phyloP scores from a whole-genome alignment of 2,888 invertebrate species.

The Dusona sp. region DNA sequence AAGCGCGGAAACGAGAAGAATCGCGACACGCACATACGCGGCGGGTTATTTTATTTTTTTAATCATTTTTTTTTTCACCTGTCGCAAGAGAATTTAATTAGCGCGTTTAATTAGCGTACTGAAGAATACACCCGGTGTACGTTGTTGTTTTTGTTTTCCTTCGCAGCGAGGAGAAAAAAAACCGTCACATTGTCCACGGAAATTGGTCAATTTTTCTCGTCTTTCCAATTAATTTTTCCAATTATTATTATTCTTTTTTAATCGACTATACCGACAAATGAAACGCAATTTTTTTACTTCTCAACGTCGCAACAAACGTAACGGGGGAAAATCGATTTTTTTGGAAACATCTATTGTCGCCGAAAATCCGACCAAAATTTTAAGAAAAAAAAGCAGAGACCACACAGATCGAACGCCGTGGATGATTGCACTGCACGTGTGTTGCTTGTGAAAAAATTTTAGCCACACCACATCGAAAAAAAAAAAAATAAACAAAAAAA shows the following conservation, averaged over 20 bases:
- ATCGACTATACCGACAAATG: too few relatives aligned
- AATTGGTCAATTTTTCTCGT: slow-evolving; percentile 57
- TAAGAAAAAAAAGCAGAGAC: slow-evolving; percentile 71
- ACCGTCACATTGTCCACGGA: slow-evolving; percentile 76
- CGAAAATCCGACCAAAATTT: slow-evolving; percentile 15
- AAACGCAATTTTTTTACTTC: background rate
- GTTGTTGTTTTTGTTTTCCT: slow-evolving; percentile 62
- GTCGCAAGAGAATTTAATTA: slow-evolving; percentile 83
- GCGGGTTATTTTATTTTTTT: background rate
- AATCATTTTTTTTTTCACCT: slow-evolving; percentile 65
- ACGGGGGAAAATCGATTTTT: background rate
- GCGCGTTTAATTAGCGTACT: slow-evolving; percentile 76
- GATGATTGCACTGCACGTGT: slow-evolving; percentile 50
- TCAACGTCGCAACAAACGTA: background rate
- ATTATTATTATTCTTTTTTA: slow-evolving; percentile 32
- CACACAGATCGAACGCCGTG: slow-evolving; percentile 68
- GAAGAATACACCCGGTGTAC: background rate
- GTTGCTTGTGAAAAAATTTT: slow-evolving; percentile 81
- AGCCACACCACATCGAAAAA: slow-evolving; percentile 84
- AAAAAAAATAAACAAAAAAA: slow-evolving; percentile 54
- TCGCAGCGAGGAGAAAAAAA: slow-evolving; percentile 58
- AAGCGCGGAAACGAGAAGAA: slow-evolving; percentile 43
- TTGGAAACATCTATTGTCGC: background rate
- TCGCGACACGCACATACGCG: slow-evolving; percentile 60
- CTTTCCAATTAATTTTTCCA: background rate